Conservation (phyloP, 2,888 invertebrate species). For the Tortricodes alternella region DNA sequence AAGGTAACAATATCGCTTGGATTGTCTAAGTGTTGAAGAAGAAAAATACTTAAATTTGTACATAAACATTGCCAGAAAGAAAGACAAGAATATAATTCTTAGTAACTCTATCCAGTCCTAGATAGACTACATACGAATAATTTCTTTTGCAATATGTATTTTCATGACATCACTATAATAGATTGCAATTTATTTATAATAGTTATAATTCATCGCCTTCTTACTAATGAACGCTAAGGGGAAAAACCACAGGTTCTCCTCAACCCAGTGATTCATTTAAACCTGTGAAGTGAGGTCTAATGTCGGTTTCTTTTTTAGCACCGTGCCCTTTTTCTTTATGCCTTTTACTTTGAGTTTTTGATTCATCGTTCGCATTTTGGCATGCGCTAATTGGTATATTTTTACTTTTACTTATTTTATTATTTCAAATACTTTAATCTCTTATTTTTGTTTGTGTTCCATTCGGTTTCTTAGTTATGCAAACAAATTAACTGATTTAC, state of each 20-base stretch:
- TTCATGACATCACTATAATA: background rate
- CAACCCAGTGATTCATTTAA: slow-evolving; percentile 6
- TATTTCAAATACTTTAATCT: slow-evolving; percentile 22
- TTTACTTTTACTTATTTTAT: slow-evolving; percentile 9
- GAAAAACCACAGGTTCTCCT: background rate
- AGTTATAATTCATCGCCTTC: slow-evolving; percentile 2
- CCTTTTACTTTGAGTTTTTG: background rate
- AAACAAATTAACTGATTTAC: too few relatives aligned
- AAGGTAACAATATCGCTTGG: too few relatives aligned
- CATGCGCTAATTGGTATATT: slow-evolving; percentile 12
- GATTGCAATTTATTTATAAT: background rate
- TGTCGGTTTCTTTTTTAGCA: slow-evolving; percentile 25
- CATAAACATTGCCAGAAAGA: too few relatives aligned
- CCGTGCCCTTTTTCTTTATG: slow-evolving; percentile 7
- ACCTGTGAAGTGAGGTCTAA: slow-evolving; percentile 8
- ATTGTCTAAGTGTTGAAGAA: too few relatives aligned
- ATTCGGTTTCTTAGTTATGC: too few relatives aligned
- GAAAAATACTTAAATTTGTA: too few relatives aligned
- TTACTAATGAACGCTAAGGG: background rate
- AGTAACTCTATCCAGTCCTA: too few relatives aligned
- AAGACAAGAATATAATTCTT: too few relatives aligned
- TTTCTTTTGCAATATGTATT: too few relatives aligned
- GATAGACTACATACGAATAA: too few relatives aligned
- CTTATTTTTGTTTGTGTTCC: too few relatives aligned
- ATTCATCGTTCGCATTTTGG: slow-evolving; percentile 8